Base-by-base conservation (phyloP, 2,888 invertebrate species). In the Isotomurus palustris region DNA sequence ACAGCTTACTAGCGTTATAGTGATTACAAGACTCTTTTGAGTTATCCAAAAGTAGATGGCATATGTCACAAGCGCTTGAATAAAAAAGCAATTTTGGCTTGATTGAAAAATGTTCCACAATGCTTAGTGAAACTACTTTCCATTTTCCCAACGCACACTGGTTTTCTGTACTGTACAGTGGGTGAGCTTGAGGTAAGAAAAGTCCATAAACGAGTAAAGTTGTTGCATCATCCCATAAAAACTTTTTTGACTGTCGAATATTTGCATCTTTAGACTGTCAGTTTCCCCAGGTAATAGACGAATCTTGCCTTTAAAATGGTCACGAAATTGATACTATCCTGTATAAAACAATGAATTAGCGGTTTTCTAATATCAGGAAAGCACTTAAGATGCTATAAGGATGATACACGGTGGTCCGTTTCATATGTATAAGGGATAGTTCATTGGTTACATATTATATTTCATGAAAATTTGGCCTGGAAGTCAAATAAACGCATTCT, bases 231-330 rank as follows among this genome's bases (percentile, higher is more conserved):
- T 24, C 29, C 29, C 2, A 22, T 28, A 19, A 12, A 45, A 49
- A 6, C 21, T 22, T 3, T 17, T 17, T 21, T 49, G 28, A 14
- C 17, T 10, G 41, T 48, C 38, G 6, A 17, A 3, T n/a, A 40
- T 25, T n/a, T 17, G 17, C 3, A 45, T n/a, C 2, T 27, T 24
- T 2, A 21, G 8, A 10, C 32, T 32, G 38, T 56, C 55, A 14
- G 55, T 56, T 17, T 56, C 55, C 8, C 50, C n/a, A n/a, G n/a
- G 32, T 2, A 49, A 6, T 22, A 27, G 21, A 4, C n/a, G 4
- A 8, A 24, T 29, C n/a, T 24, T 14, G 3, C 17, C 12, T 44
- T 22, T 21, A 29, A 56, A 50, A 19, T 17, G 19, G 22, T 36
- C 19, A 3, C 21, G 4, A 21, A 47, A 17, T 28, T 21, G 25